A percentile compares a stretch with the other conserved stretches of the same genome.
These are phyloP conservation scores for Atrina japonica DNA, from an alignment of 2,888 invertebrate genomes.

Conservation along the genomic window DNA sequence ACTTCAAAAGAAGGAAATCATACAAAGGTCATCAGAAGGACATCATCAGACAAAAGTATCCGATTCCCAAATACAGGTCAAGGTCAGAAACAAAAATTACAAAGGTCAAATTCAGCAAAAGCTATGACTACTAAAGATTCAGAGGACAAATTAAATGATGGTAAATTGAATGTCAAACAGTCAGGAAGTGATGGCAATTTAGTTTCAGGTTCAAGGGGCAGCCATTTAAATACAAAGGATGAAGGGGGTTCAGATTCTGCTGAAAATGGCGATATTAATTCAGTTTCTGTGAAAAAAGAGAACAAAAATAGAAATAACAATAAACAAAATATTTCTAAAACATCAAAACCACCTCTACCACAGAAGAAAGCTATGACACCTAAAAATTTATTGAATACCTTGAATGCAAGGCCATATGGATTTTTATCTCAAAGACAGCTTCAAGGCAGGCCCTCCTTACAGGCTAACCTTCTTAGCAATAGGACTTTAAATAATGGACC, in stretches of 20 bases:
- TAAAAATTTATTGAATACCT: constrained; percentile 37
- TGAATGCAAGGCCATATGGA: constrained; percentile 58
- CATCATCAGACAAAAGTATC: constrained; percentile 11
- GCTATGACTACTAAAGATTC: constrained; percentile 4
- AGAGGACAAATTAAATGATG: neutral
- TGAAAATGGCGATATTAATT: constrained; percentile 21
- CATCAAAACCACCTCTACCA: constrained; percentile 23
- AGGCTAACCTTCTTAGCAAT: constrained; percentile 17
- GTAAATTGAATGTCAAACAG: neutral
- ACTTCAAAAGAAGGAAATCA: neutral
- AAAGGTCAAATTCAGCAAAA: constrained; percentile 25
- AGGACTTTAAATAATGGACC: neutral
- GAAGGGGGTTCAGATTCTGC: too few species aligned
- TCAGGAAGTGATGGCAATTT: constrained; percentile 37
- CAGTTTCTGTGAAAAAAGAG: constrained; percentile 7
- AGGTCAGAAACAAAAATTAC: neutral
- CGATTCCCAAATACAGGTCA: constrained; percentile 4
- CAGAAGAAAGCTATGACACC: constrained; percentile 15
- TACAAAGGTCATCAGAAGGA: constrained; percentile 1
- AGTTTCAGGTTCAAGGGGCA: constrained; percentile 21
- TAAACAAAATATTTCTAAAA: neutral
- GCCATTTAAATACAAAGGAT: constrained; percentile 1
- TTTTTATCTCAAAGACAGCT: constrained; percentile 40
- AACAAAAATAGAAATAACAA: constrained; percentile 16
- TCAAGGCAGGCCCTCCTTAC: constrained; percentile 30